These are phyloP conservation scores for Hystrix cristata DNA, from an alignment of 2,113 vertebrate genomes.

Conservation along the genomic window DNA sequence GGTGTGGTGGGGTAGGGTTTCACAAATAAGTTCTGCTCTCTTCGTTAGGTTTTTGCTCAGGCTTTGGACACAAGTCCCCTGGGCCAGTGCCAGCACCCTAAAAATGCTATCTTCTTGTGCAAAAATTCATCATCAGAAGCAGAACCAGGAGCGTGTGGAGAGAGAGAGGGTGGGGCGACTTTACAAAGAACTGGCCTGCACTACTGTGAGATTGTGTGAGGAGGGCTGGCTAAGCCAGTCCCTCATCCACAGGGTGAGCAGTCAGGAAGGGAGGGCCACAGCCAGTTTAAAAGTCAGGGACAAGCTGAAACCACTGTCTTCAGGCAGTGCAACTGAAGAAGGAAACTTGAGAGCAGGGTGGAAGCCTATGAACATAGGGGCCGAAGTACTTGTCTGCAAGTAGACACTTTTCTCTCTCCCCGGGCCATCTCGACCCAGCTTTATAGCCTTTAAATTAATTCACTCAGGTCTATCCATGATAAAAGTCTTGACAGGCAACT, in stretches of 20 bases:
- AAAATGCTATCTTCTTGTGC: too few relatives aligned
- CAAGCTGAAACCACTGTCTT: not conserved
- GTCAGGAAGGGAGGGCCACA: not conserved
- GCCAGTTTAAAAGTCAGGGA: not conserved
- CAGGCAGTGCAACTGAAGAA: not conserved
- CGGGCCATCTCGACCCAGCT: not conserved
- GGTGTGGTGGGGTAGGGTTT: too few relatives aligned
- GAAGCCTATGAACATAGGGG: not conserved
- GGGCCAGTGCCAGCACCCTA: too few relatives aligned
- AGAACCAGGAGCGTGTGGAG: not conserved
- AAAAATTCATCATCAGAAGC: not conserved
- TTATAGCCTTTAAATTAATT: not conserved
- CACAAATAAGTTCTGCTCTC: too few relatives aligned
- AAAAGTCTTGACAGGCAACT: constrained; percentile 28
- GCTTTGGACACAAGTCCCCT: too few relatives aligned
- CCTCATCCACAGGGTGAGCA: not conserved
- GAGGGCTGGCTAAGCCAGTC: not conserved
- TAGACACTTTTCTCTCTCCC: constrained; percentile 31
- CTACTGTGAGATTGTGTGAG: not conserved
- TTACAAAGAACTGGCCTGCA: not conserved
- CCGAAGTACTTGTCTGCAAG: not conserved
- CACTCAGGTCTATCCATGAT: not conserved
- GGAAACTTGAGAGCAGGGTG: not conserved
- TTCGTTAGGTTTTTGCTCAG: too few relatives aligned
- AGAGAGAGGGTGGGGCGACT: not conserved